phyloP scores from a whole-genome alignment of 2,797 vertebrate species.

The Sebastes flavidus region DNA sequence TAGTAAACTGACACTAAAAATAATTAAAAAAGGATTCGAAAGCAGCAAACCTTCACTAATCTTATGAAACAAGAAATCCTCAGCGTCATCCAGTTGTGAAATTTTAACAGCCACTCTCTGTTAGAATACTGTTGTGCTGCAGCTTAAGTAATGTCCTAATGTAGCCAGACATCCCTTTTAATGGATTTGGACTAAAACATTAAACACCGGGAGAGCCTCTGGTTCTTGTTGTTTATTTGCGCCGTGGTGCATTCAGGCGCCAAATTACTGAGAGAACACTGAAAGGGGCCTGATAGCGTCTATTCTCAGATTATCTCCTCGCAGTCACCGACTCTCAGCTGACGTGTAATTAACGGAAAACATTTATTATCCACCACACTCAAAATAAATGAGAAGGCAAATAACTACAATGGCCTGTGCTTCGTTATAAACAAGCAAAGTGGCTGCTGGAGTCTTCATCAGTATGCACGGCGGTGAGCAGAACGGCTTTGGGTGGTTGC shows the following conservation, averaged over 20 bases:
- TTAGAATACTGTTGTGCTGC: not conserved
- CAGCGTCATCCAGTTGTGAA: not conserved
- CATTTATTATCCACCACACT: slow-evolving; percentile 10
- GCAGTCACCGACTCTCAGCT: slow-evolving; percentile 16
- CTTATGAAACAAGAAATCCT: not conserved
- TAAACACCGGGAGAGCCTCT: slow-evolving; percentile 5
- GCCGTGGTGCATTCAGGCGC: slow-evolving; percentile 34
- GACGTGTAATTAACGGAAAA: slow-evolving; percentile 27
- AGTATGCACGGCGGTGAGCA: not conserved
- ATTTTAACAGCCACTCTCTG: not conserved
- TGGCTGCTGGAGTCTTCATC: not conserved
- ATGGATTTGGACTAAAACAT: slow-evolving; percentile 47
- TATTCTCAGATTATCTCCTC: slow-evolving; percentile 13
- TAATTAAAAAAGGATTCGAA: not conserved
- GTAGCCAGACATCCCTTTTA: slow-evolving; percentile 13
- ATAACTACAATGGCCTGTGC: not conserved
- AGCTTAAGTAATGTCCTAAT: not conserved
- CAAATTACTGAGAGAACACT: slow-evolving; percentile 38
- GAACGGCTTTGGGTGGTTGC: not conserved
- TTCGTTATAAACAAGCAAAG: not conserved
- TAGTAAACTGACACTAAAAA: not conserved
- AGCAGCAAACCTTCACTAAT: not conserved
- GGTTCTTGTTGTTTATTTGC: slow-evolving; percentile 39
- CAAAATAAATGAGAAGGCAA: not conserved
- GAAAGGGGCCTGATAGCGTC: slow-evolving; percentile 19